A percentile compares a stretch with the other conserved stretches of the same genome.
Conservation (phyloP, 2,113 vertebrate genomes). For the Hucho hucho region DNA sequence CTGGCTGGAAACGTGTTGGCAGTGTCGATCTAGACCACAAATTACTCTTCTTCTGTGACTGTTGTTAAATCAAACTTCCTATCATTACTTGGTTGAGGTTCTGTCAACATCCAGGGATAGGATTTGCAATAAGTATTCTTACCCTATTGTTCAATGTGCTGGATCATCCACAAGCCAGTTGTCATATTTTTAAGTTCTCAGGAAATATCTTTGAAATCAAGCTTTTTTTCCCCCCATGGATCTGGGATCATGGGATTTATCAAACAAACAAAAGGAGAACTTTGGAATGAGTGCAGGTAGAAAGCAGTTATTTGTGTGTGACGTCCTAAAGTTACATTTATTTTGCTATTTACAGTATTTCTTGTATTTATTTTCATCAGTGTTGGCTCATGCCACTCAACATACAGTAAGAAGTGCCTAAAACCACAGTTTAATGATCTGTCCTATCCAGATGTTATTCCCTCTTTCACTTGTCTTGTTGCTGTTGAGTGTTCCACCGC, state of each 20-base stretch:
- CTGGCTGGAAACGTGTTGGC: background rate
- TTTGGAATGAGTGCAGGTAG: background rate
- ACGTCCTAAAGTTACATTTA: background rate
- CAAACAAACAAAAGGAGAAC: constrained; percentile 31
- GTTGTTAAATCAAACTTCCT: background rate
- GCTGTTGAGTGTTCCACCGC: constrained; percentile 21
- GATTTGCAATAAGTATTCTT: constrained; percentile 13
- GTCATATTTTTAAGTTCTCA: constrained; percentile 59
- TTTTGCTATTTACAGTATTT: background rate
- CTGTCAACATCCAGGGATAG: constrained; percentile 32
- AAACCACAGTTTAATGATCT: constrained; percentile 29
- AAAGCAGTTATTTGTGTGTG: background rate
- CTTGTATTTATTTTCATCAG: background rate
- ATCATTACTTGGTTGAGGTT: background rate
- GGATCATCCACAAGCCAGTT: background rate
- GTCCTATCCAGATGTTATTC: constrained; percentile 17
- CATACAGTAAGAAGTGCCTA: constrained; percentile 54
- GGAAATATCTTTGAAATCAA: constrained; percentile 43
- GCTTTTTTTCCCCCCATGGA: constrained; percentile 29
- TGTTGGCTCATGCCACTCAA: background rate
- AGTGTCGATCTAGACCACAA: background rate
- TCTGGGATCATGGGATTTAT: constrained; percentile 32
- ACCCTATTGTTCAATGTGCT: constrained; percentile 14
- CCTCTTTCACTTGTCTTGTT: constrained; percentile 26
- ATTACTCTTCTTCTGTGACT: background rate